phyloP scores from a whole-genome alignment of 2,113 vertebrate species.

The Thunnus thynnus region DNA sequence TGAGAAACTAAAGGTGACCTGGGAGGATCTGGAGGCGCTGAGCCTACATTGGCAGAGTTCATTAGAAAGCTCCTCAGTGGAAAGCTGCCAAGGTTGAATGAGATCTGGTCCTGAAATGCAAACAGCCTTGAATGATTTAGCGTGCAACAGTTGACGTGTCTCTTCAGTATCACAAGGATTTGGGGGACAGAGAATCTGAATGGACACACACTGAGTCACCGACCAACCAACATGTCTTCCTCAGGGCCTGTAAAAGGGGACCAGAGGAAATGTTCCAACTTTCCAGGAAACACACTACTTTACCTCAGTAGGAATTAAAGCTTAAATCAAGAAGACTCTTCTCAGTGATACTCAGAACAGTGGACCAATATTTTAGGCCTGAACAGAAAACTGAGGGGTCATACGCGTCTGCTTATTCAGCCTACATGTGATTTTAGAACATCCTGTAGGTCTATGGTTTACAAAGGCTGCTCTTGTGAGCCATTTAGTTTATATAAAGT shows the following conservation, averaged over 20 bases:
- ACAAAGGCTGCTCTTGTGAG: constrained; percentile 15
- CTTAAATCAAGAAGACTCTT: constrained; percentile 9
- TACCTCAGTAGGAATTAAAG: constrained; percentile 19
- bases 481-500: constrained; percentile 1
- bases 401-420: not conserved
- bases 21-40: constrained; percentile 3
- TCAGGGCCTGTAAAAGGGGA: not conserved
- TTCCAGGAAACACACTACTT: constrained; percentile 6
- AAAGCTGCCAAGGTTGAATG: constrained; percentile 14
- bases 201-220: not conserved
- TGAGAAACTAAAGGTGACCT: constrained; percentile 3
- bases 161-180: not conserved
- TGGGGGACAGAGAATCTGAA: not conserved
- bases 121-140: not conserved
- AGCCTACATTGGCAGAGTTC: constrained; percentile 1
- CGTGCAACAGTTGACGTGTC: not conserved
- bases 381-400: not conserved
- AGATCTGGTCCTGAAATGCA: constrained; percentile 13
- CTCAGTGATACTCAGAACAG: not conserved
- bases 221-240: not conserved
- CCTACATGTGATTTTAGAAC: not conserved
- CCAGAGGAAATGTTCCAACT: constrained; percentile 10
- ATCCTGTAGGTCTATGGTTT: not conserved
- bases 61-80: constrained; percentile 33
- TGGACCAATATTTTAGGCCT: constrained; percentile 1